Evolutionary conservation across 2,888 invertebrate species (phyloP), one percentile per base, ranked within the genome.

Genomic region (Capitulum mitella): DNA sequence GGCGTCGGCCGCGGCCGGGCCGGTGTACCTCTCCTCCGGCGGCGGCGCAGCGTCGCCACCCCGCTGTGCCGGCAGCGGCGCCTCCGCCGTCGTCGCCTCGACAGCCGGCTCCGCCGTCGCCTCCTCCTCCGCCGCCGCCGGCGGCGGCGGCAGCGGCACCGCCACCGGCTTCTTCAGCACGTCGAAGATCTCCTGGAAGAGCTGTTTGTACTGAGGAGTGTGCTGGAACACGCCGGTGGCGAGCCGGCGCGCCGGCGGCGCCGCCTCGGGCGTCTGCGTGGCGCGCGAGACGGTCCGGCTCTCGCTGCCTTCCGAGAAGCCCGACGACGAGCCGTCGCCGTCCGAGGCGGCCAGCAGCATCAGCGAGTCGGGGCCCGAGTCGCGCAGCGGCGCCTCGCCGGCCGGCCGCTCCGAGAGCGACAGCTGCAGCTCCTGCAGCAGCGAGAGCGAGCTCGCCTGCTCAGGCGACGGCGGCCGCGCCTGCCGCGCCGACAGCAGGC

Each of bases 151-250:
- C n/a, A n/a, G n/a, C n/a, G n/a, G 78, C 61, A 81, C 81, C 79
- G 79, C 80, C 3, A 79, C 78, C 3, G 80, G 79, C 75, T 81
- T 79, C 80, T 82, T 82, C 58, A 82, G 78, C 32, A 82, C 80
- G 5, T 80, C 74, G 77, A 82, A 82, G 40, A 82, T 82, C 70
- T 82, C 82, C 78, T 82, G 80, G 81, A 82, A 82, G 26, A 82
- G 79, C 48, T 82, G 80, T 70, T 81, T 82, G 64, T 82, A 82
- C 37, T 80, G 79, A 19, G 81, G 81, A 48, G 79, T 77, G 37
- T 79, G 37, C 75, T 81, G 81, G 81, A 82, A 80, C 37, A 80
- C 64, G 40, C 64, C 40, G 26, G 12, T 37, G 40, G 58, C 16
- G 79, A 81, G 48, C 80, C 80, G 19, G 79, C 79, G 40, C 77